phyloP scores from a whole-genome alignment of 1,140 invertebrate genomes.

The Diuraphis noxia region DNA sequence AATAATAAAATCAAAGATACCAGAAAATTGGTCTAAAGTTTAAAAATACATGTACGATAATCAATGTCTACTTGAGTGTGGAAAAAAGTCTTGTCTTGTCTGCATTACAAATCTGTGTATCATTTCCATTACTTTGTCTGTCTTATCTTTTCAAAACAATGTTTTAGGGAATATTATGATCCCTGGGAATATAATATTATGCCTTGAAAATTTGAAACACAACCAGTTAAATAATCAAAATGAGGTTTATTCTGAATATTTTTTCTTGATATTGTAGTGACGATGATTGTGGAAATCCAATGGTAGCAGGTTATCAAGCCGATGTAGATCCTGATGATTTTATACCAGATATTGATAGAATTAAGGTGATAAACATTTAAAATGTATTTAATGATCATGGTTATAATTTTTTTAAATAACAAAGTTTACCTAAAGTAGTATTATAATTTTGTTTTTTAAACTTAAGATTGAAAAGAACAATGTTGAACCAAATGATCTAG shows the following conservation, averaged over 20 bases:
- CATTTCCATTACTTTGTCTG: too few relatives aligned
- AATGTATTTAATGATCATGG: background rate
- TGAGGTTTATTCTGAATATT: background rate
- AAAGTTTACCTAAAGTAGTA: background rate
- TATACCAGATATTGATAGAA: background rate
- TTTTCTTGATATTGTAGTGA: constrained; percentile 64
- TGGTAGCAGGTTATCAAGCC: constrained; percentile 85
- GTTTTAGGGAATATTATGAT: too few relatives aligned
- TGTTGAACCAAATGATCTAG: background rate
- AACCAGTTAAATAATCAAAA: background rate
- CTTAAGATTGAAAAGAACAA: background rate
- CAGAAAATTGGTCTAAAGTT: too few relatives aligned
- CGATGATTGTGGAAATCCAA: constrained; percentile 77
- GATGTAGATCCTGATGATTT: constrained; percentile 77
- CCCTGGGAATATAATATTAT: background rate
- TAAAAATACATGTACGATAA: too few relatives aligned
- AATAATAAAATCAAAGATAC: too few relatives aligned
- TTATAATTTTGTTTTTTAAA: constrained; percentile 8
- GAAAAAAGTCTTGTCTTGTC: too few relatives aligned
- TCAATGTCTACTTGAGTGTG: too few relatives aligned
- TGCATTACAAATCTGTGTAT: too few relatives aligned
- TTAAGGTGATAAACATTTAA: constrained; percentile 21
- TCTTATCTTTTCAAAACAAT: too few relatives aligned
- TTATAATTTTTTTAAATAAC: background rate
- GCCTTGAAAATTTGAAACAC: background rate